phyloP scores from a whole-genome alignment of 2,888 invertebrate genomes.

The Rhorus exstirpatorius region DNA sequence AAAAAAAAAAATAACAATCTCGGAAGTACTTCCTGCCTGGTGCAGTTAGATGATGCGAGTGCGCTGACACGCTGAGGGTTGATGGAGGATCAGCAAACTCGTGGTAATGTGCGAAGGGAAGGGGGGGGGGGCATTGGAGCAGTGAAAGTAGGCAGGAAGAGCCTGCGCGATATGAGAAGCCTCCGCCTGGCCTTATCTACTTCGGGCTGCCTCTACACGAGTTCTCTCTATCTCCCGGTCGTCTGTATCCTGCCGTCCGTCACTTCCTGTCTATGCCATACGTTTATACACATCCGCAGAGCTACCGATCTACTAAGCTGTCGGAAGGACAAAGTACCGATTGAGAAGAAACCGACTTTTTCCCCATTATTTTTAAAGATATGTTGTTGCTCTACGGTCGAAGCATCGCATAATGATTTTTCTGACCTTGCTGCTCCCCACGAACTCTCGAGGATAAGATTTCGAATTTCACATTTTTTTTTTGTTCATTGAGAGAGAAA shows the following conservation, averaged over 20 bases:
- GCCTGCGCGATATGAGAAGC: conserved; percentile 74
- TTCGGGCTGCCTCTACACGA: conserved; percentile 61
- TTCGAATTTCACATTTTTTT: too few species aligned
- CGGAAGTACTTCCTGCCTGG: conserved; percentile 66
- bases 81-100: conserved; percentile 55
- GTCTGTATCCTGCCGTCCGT: conserved; percentile 80
- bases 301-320: conserved; percentile 6
- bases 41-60: conserved; percentile 48
- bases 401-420: too few species aligned
- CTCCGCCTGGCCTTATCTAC: conserved; percentile 77
- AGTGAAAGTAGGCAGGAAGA: conserved; percentile 78
- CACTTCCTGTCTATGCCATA: conserved; percentile 80
- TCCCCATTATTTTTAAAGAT: too few species aligned
- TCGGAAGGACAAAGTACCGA: conserved; percentile 11
- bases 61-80: conserved; percentile 62
- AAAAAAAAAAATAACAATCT: conserved; percentile 25
- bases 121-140: conserved; percentile 28
- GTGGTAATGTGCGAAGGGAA: neutral
- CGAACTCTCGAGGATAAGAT: too few species aligned
- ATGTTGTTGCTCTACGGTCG: too few species aligned
- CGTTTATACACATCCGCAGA: conserved; percentile 69
- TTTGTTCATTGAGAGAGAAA: too few species aligned
- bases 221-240: conserved; percentile 77
- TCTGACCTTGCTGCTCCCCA: too few species aligned
- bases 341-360: neutral